Evolutionary conservation across 2,888 invertebrate species (phyloP), one percentile per base, ranked within the genome.

Genomic region (Auanema freiburgensis): DNA sequence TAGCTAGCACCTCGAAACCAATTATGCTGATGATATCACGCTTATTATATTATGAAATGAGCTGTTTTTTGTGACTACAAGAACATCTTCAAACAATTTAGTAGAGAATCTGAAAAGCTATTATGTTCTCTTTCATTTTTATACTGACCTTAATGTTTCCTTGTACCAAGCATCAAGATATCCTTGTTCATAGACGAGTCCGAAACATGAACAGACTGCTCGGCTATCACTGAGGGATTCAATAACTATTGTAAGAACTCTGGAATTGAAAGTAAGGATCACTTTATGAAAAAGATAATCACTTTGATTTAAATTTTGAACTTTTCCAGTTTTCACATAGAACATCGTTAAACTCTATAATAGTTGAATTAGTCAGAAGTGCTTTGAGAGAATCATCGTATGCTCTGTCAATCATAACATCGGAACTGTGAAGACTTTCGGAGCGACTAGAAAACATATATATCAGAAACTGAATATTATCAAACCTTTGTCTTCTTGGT

Each of bases 291-390:
- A n/a, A n/a, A n/a, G n/a, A n/a, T 33, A 8, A 33, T 33, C 33
- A 33, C 33, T 33, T 33, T 33, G 33, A 33, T 33, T 33, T 33
- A 33, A 33, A 33, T 33, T 33, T 33, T 46, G 46, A 46, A 11
- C 46, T 46, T 8, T 46, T 46, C 46, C 46, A 46, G 21, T 46
- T 46, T 46, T 46, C 18, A 46, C 46, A 46, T 46, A 8, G 8
- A 8, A 46, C 11, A 8, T 46, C 8, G 11, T 46, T 16, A 46
- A 46, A 18, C 8, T 46, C 18, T 16, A 46, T 11, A 23, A 46
- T 11, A 16, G 6, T 46, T 16, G 46, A 16, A 11, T 46, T 46
- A 5, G 8, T 11, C 23, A 23, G 8, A 18, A 46, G 21, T 46
- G 18, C 11, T 18, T 16, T 21, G 46, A 46, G 5, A 8, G 21